These are phyloP conservation scores for Poecilobothrus nobilitatus DNA, from an alignment of 2,888 invertebrate genomes.

Conservation along the genomic window DNA sequence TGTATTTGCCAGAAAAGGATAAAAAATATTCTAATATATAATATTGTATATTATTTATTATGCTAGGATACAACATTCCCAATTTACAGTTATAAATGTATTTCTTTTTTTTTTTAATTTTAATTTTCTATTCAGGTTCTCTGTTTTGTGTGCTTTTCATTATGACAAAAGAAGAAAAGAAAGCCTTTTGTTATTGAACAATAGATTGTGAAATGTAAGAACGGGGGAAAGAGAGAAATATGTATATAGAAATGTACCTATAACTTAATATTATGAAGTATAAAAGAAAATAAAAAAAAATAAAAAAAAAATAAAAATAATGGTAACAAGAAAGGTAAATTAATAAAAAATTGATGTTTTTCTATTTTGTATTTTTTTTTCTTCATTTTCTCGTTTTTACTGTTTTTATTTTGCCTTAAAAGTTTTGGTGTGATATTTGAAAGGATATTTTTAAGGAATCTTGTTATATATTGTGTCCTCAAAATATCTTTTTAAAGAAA, in stretches of 20 bases:
- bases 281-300: not conserved
- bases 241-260: not conserved
- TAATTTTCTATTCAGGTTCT: conserved; percentile 3
- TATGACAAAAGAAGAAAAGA: not conserved
- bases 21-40: too few species aligned
- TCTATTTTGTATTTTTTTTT: too few species aligned
- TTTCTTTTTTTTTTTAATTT: not conserved
- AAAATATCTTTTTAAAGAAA: too few species aligned
- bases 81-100: not conserved
- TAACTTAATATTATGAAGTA: not conserved
- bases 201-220: not conserved
- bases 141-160: not conserved
- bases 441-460: not conserved
- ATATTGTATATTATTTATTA: not conserved
- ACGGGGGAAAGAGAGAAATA: not conserved
- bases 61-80: not conserved
- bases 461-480: too few species aligned
- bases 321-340: not conserved
- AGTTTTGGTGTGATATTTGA: not conserved
- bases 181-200: not conserved
- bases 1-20: not conserved
- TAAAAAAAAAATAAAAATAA: not conserved
- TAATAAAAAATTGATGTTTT: not conserved
- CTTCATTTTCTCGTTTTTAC: not conserved
- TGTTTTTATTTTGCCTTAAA: not conserved